Base-by-base conservation (phyloP, 2,888 invertebrate species). In the Cynaeus angustus region DNA sequence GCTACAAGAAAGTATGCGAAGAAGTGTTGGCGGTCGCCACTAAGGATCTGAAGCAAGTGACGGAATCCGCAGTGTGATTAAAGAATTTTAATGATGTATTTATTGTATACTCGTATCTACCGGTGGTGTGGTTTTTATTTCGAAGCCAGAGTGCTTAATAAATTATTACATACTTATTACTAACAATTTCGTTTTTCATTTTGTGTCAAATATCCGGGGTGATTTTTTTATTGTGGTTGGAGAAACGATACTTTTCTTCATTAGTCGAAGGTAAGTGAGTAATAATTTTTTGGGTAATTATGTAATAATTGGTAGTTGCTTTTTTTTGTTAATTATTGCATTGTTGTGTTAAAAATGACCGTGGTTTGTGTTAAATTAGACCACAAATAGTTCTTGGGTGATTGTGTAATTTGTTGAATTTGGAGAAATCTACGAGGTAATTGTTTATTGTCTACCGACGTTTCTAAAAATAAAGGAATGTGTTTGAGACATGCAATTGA, bases 1-100 rank as follows among this genome's bases (percentile, higher is more conserved):
- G 91, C 73, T 94, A 94, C 84, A 94, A 94, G 82, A 89, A 88
- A 74, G 89, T 93, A 30, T 93, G 93, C 81, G 93, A 94, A 83
- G 90, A 93, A 81, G 89, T 94, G 21, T 82, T 90, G 21, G 88
- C 89, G 4, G 81, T 90, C 64, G 87, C 89, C 46, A 85, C 86
- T 7, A 79, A 78, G 3, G 82, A 80, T 30, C 77, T 82, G 37
- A 77, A 75, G 56, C 53, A 66, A 46, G 48, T 72, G 10, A 62
- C 77, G 21, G 82, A 82, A 70, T 83, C 82, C 5, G 65, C 79
- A 8, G 82, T 83, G n/a, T 82, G 76, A 74, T 52, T 7, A n/a
- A 33, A 33, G 33, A 33, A n/a, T 33, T 33, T 33, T 33, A 33
- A 4, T 33, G 33, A 7, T n/a, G 7, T 33, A 33, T 33, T 33